phyloP scores from a whole-genome alignment of 2,113 vertebrate species.

The Antechinus flavipes region DNA sequence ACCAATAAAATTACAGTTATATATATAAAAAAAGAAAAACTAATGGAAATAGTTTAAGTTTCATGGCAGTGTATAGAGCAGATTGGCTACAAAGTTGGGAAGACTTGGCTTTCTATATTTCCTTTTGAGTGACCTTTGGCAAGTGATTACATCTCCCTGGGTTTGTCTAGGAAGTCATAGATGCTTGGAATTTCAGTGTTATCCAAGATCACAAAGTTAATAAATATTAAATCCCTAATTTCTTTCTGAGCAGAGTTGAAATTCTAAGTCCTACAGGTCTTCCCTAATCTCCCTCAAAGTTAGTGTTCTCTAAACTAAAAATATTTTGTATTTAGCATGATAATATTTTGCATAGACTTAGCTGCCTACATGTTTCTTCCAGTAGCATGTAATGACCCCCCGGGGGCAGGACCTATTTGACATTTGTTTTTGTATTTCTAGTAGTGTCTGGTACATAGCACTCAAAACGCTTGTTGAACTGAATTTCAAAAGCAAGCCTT shows the following conservation, averaged over 20 bases:
- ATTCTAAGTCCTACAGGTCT: background rate
- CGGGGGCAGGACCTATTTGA: background rate
- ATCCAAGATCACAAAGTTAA: background rate
- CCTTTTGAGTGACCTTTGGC: background rate
- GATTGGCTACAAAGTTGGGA: background rate
- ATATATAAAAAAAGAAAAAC: background rate
- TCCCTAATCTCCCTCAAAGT: background rate
- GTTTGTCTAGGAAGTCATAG: background rate
- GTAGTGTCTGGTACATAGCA: background rate
- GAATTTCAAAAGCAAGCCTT: background rate
- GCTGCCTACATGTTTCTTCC: background rate
- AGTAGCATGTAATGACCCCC: background rate
- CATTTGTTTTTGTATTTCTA: background rate
- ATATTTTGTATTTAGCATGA: background rate
- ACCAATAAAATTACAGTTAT: background rate
- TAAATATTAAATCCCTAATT: background rate
- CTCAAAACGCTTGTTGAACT: background rate
- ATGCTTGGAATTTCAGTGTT: background rate
- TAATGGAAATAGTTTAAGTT: background rate
- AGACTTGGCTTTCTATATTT: background rate
- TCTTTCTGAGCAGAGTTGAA: background rate
- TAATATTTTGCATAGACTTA: background rate
- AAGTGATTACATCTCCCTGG: background rate
- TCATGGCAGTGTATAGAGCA: background rate
- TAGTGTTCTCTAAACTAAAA: background rate